A percentile compares a stretch with the other conserved stretches of the same genome.
Conservation (phyloP, 1,140 invertebrate genomes). For the Bombus polaris region DNA sequence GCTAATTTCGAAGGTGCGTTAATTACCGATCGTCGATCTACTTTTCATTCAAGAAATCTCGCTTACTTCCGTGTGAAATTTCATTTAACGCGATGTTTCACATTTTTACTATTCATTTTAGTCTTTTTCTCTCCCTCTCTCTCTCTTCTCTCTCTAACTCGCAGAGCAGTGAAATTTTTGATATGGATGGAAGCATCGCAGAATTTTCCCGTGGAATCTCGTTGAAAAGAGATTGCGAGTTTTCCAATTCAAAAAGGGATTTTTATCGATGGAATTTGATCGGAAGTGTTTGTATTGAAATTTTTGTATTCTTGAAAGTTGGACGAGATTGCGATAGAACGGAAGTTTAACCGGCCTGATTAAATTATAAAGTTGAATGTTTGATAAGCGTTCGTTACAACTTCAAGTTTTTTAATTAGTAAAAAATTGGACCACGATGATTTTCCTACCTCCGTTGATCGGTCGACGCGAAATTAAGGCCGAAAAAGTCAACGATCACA, state of each 20-base stretch:
- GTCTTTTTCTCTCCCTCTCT: background rate
- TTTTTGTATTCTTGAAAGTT: background rate
- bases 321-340: background rate
- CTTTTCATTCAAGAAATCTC: background rate
- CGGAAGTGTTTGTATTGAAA: background rate
- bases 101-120: background rate
- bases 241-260: background rate
- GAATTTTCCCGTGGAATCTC: background rate
- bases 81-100: background rate
- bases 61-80: background rate
- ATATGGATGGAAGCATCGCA: background rate
- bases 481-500: background rate
- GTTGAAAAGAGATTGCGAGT: background rate
- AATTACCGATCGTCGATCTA: conserved; percentile 21
- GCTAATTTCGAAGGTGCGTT: conserved; percentile 30
- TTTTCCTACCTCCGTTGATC: background rate
- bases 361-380: conserved; percentile 19
- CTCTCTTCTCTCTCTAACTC: background rate
- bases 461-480: background rate
- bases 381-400: background rate
- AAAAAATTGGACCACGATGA: background rate
- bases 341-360: background rate
- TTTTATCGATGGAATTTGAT: conserved; percentile 14
- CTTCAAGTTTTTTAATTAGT: conserved; percentile 27
- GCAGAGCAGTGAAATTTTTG: background rate